Evolutionary conservation across 2,113 vertebrate genomes (phyloP).

Genomic region (Erythrolamprus reginae): DNA sequence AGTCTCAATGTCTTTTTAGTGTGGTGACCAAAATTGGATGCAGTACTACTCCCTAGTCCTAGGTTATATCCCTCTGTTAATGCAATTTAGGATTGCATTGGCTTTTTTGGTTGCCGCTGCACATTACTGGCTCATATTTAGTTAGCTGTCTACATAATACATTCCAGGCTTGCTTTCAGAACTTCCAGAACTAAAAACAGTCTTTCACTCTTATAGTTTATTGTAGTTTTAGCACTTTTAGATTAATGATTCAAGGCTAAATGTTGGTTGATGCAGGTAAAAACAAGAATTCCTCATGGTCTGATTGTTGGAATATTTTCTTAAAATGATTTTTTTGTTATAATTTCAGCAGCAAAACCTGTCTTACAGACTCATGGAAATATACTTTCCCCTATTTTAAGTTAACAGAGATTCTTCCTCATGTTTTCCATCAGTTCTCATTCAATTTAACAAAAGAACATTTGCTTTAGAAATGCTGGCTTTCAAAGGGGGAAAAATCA

Average conservation of each 20-base stretch:
- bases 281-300: slow-evolving; percentile 6
- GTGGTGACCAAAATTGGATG: no score
- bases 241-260: not conserved
- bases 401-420: not conserved
- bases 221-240: not conserved
- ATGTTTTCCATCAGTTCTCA: not conserved
- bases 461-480: not conserved
- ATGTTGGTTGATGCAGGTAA: not conserved
- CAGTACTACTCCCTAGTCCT: no score
- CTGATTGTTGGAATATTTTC: not conserved
- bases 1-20: no score
- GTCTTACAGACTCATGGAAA: not conserved
- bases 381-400: not conserved
- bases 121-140: no score
- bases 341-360: not conserved
- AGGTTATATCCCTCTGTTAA: no score
- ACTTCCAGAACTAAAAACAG: slow-evolving; percentile 2
- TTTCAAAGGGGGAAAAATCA: not conserved
- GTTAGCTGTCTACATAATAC: no score
- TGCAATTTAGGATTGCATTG: no score
- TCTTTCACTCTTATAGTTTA: not conserved
- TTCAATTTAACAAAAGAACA: not conserved
- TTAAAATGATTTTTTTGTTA: not conserved
- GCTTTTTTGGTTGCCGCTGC: no score
- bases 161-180: not conserved